Base-by-base conservation (phyloP, 35 echinoderm and acorn worm species). In the Amphiura filiformis region DNA sequence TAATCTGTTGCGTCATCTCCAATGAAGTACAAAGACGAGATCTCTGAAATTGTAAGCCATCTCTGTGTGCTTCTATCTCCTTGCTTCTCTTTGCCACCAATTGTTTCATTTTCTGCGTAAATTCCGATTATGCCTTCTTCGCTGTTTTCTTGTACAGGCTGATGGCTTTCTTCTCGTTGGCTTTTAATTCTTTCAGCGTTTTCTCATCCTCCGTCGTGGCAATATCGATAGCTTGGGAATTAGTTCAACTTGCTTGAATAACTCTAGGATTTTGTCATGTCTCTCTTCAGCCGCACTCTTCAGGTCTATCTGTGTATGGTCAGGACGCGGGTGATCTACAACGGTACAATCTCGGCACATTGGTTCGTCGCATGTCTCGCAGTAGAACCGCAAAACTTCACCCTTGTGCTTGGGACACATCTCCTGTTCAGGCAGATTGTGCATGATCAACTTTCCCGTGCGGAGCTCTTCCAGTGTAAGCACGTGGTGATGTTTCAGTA, bases 341-440 rank as follows among this genome's bases (percentile, higher is more conserved):
- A 9, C 57, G 12, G 83, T 35, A 38, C 83, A 85, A 37, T 13
- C 56, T 0, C 35, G 47, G 23, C 83, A 85, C 11, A 85, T 85
- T 15, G 64, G 64, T 26, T 64, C 57, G 34, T 85, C 31, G 39
- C 83, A 85, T 18, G 83, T 85, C 56, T 85, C 83, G 33, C 83
- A 85, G 34, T 85, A 85, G 17, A 85, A 85, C 23, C 57, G 52
- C n/a, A 38, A 36, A 18, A 61, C 30, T 18, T 85, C 83, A 11
- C 83, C 83, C 1, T 64, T 0, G 56, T 85, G 83, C 36, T 70
- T 85, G n/a, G 1, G 31, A 9, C 83, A 85, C 0, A 26, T 85
- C 14, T 85, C 31, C 56, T 85, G 14, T 40, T 65, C 32, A 26
- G 36, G 20, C 12, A 81, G 36, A 2, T 81, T 42, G 26, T 38